Conservation (phyloP, 2,797 vertebrate genomes). For the Percopsis omiscomaycus region DNA sequence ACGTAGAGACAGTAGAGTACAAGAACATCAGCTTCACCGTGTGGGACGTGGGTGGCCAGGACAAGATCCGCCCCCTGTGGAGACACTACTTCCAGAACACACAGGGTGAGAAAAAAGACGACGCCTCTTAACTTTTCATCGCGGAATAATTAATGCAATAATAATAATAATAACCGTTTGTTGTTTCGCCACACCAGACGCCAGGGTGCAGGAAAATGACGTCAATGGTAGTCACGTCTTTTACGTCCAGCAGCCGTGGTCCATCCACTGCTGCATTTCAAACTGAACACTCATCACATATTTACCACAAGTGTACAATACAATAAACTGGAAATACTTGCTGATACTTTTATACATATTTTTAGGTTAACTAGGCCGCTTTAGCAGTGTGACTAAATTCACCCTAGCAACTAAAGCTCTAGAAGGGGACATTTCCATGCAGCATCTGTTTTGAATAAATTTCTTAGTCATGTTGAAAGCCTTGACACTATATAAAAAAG, state of each 20-base stretch:
- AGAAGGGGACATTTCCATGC: constrained; percentile 43
- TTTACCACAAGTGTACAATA: neutral
- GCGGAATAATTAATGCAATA: too few species aligned
- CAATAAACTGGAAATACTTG: neutral
- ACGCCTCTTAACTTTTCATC: too few species aligned
- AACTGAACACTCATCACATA: too few species aligned
- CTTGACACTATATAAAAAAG: constrained; percentile 8
- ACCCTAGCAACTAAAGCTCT: constrained; percentile 47
- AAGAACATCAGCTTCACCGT: constrained; percentile 99
- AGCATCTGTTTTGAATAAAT: constrained; percentile 38
- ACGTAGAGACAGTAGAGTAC: constrained; percentile 97
- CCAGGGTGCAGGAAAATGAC: too few species aligned
- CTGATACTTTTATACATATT: constrained; percentile 5
- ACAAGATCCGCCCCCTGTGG: constrained; percentile 97
- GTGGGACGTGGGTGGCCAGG: constrained; percentile 98
- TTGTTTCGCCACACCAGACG: too few species aligned
- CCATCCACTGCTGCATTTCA: neutral
- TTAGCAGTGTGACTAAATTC: constrained; percentile 30
- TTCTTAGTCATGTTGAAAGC: constrained; percentile 38
- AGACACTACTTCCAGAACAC: constrained; percentile 99
- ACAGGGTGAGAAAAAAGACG: constrained; percentile 80
- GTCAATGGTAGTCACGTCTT: too few species aligned
- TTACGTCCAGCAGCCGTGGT: too few species aligned
- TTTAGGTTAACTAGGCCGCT: constrained; percentile 18
- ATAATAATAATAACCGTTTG: too few species aligned